Conservation (phyloP, 1,140 invertebrate genomes). For the Microplitis mediator region DNA sequence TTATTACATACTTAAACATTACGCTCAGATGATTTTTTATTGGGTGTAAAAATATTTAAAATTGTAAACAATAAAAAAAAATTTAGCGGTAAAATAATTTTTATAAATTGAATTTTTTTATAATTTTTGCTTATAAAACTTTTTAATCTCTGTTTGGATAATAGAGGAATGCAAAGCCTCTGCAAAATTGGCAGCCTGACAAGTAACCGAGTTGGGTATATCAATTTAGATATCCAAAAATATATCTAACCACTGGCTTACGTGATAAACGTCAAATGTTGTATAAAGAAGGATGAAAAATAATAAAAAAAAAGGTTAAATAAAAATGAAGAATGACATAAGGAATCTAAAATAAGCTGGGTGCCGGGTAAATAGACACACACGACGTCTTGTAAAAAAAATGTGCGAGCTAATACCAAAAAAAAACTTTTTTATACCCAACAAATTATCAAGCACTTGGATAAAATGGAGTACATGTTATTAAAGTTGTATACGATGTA, state of each 20-base stretch:
- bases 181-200: slow-evolving; percentile 31
- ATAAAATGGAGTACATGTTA: too few species aligned
- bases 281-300: slow-evolving; percentile 5
- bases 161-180: slow-evolving; percentile 23
- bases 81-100: too few species aligned
- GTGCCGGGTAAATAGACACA: background rate
- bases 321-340: background rate
- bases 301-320: background rate
- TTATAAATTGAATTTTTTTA: too few species aligned
- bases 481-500: background rate
- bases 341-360: background rate
- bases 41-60: too few species aligned
- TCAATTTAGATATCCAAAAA: slow-evolving; percentile 33
- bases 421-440: background rate
- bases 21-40: too few species aligned
- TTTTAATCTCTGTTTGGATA: slow-evolving; percentile 19
- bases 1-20: too few species aligned
- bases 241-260: slow-evolving; percentile 30
- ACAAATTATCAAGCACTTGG: background rate
- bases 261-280: slow-evolving; percentile 24
- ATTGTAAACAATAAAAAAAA: too few species aligned
- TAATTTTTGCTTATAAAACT: background rate
- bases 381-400: background rate
- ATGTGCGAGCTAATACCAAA: background rate
- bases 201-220: slow-evolving; percentile 27